Evolutionary conservation across 2,888 invertebrate species (phyloP), one percentile per base, ranked within the genome.

Genomic region (Cheilosia vernalis): DNA sequence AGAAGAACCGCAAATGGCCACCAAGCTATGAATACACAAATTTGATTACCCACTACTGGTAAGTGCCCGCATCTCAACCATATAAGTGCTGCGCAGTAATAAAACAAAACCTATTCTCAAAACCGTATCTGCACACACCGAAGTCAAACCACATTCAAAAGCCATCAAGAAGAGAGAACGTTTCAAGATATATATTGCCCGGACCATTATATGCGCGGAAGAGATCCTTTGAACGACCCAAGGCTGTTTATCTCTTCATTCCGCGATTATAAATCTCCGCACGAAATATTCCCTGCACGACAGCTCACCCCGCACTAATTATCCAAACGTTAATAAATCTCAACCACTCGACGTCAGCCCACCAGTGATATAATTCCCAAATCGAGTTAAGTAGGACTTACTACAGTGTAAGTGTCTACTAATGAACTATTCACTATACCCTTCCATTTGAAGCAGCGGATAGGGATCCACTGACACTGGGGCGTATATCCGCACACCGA

Each of bases 201-300:
- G 15, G 13, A 30, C 72, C 17, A 4, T 60, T 24, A 44, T 24
- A 44, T 47, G 47, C 17, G 44, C 0, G 7, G 19, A 15, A 24
- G 17, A 51, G 27, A 60, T 17, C 51, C 30, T 19, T 42, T 72
- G 53, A 61, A 72, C 30, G 27, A 51, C 64, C 30, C 33, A 37
- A 15, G 13, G 70, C 47, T 69, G 69, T 77, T 77, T 61, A 77
- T 77, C 77, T 69, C 61, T 69, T 61, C 33, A 67, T 77, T 55
- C 33, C 21, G 60, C 51, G 76, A 60, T 33, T 49, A 44, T 53
- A 67, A 66, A 60, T 76, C 60, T 51, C 49, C 24, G 27, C 7
- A 33, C 6, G 44, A 56, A 19, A 21, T 47, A 69, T 56, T 56
- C 44, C 60, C 42, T 51, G 19, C 51, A 27, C 51, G 47, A 47